Percentiles rank a stretch among this genome's conserved stretches.
Conservation (phyloP, 2,888 invertebrate genomes). For the Ophion costatus region DNA sequence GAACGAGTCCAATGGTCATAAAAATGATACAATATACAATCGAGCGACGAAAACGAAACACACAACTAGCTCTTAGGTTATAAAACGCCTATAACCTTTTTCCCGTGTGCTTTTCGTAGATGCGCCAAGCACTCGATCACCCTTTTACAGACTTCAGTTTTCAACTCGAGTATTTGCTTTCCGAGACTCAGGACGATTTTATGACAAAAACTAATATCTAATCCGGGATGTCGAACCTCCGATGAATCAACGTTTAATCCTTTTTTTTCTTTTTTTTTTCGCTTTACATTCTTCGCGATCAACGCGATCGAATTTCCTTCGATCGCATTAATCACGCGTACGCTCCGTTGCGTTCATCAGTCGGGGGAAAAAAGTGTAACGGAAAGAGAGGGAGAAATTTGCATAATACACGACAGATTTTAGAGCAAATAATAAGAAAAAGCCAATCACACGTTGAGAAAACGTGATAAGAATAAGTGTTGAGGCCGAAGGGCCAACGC, state of each 20-base stretch:
- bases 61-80: slow-evolving; percentile 68
- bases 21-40: slow-evolving; percentile 70
- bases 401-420: slow-evolving; percentile 43
- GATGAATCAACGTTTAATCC: neutral
- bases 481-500: slow-evolving; percentile 68
- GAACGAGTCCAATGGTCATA: slow-evolving; percentile 57
- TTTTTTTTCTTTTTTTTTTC: slow-evolving; percentile 7
- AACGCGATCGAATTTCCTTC: slow-evolving; percentile 6
- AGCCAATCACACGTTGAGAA: slow-evolving; percentile 59
- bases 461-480: slow-evolving; percentile 69
- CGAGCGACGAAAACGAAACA: slow-evolving; percentile 72
- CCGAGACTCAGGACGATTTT: neutral
- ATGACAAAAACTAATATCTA: neutral
- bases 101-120: slow-evolving; percentile 39
- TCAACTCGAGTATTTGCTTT: slow-evolving; percentile 9
- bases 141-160: slow-evolving; percentile 17
- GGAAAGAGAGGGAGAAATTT: slow-evolving; percentile 29
- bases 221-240: slow-evolving; percentile 11
- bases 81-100: neutral
- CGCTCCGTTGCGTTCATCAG: slow-evolving; percentile 38
- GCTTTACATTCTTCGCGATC: slow-evolving; percentile 1
- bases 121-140: slow-evolving; percentile 9
- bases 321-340: slow-evolving; percentile 25
- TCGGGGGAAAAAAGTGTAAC: slow-evolving; percentile 23
- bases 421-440: slow-evolving; percentile 35